phyloP scores from a whole-genome alignment of 2,797 vertebrate species.

The Octomys mimax region DNA sequence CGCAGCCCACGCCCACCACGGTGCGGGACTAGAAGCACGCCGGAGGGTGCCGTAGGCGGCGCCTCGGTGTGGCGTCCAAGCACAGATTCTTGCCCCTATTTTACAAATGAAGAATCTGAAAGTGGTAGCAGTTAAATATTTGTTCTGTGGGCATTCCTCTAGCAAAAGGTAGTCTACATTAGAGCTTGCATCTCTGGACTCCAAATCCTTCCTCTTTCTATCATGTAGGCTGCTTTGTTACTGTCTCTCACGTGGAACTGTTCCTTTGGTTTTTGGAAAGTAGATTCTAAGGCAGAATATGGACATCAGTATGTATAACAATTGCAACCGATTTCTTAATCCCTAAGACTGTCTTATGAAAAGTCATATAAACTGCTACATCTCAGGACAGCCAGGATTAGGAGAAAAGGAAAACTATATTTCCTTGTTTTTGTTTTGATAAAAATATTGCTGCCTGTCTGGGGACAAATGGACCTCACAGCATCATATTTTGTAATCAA shows the following conservation, averaged over 20 bases:
- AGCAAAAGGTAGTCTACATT: background rate
- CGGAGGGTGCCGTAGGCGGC: too few species aligned
- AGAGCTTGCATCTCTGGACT: background rate
- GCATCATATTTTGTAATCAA: background rate
- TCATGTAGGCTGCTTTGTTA: background rate
- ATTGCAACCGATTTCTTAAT: conserved; percentile 5
- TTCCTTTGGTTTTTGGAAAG: conserved; percentile 27
- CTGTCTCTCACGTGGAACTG: background rate
- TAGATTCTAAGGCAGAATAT: conserved; percentile 13
- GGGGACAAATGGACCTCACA: background rate
- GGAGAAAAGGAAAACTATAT: background rate
- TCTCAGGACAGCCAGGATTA: background rate
- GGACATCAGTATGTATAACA: background rate
- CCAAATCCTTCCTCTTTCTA: background rate
- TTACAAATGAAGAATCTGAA: conserved; percentile 47
- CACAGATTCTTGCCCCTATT: background rate
- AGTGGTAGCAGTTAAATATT: background rate
- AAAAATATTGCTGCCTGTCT: background rate
- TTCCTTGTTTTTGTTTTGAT: background rate
- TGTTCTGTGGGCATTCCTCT: background rate
- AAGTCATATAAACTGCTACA: background rate
- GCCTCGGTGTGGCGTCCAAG: too few species aligned
- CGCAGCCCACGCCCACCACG: too few species aligned
- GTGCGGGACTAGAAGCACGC: too few species aligned
- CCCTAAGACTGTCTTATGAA: background rate